Conservation (phyloP, 2,888 invertebrate genomes). For the Helleia helle region DNA sequence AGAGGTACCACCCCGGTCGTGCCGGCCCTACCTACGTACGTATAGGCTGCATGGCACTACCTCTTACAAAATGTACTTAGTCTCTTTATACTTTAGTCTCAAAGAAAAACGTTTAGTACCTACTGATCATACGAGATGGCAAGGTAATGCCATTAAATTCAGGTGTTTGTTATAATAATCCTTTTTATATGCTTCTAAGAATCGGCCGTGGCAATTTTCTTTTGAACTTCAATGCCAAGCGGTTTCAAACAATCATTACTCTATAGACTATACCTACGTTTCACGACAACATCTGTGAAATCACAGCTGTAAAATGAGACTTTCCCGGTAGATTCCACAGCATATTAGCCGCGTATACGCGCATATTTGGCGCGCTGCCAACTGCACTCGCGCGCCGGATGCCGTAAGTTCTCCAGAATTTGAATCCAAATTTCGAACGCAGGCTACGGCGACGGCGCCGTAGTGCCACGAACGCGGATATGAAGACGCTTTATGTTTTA, state of each 20-base stretch:
- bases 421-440: conserved; percentile 18
- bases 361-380: conserved; percentile 41
- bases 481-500: neutral
- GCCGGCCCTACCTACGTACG: too few relatives aligned
- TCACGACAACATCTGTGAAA: conserved; percentile 30
- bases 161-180: conserved; percentile 12
- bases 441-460: conserved; percentile 10
- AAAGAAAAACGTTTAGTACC: too few relatives aligned
- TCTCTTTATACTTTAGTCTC: too few relatives aligned
- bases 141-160: conserved; percentile 11
- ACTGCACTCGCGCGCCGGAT: conserved; percentile 49
- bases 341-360: conserved; percentile 38
- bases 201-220: conserved; percentile 19
- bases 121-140: too few relatives aligned
- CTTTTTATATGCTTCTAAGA: conserved; percentile 14
- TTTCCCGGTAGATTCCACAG: conserved; percentile 42
- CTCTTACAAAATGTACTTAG: too few relatives aligned
- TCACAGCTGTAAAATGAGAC: conserved; percentile 35
- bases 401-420: conserved; percentile 33
- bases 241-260: conserved; percentile 26
- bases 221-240: conserved; percentile 27
- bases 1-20: too few relatives aligned
- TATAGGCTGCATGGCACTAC: too few relatives aligned
- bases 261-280: conserved; percentile 30
- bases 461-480: conserved; percentile 1